A percentile compares a stretch with the other conserved stretches of the same genome.
These are phyloP conservation scores for Bombus sylvicola DNA, from an alignment of 1,140 invertebrate genomes.

Conservation along the genomic window DNA sequence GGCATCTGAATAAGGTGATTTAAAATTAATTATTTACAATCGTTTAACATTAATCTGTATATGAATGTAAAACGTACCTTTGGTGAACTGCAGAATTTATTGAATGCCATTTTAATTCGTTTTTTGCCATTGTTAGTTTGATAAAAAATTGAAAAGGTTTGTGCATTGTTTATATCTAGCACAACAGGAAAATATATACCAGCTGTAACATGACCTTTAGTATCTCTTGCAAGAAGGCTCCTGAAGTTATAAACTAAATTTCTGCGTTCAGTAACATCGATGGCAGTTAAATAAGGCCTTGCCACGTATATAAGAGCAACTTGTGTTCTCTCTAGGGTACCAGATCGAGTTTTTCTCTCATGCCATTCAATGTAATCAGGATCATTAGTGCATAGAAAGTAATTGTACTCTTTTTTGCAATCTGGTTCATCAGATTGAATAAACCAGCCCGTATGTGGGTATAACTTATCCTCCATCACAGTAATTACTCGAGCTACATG, in stretches of 20 bases:
- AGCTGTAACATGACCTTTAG: slow-evolving; percentile 90
- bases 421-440: slow-evolving; percentile 89
- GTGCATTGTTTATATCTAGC: slow-evolving; percentile 84
- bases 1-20: slow-evolving; percentile 69
- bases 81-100: slow-evolving; percentile 85
- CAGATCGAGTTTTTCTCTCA: slow-evolving; percentile 87
- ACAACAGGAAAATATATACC: slow-evolving; percentile 92
- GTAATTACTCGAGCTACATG: slow-evolving; percentile 93
- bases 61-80: slow-evolving; percentile 81
- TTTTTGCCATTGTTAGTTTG: slow-evolving; percentile 87
- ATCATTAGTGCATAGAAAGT: slow-evolving; percentile 86
- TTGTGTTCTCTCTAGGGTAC: slow-evolving; percentile 80
- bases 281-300: slow-evolving; percentile 90
- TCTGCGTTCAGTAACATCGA: slow-evolving; percentile 93
- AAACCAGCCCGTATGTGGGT: slow-evolving; percentile 95
- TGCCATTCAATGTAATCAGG: slow-evolving; percentile 92
- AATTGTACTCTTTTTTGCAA: slow-evolving; percentile 92
- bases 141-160: slow-evolving; percentile 90
- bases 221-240: slow-evolving; percentile 90
- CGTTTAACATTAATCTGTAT: background rate
- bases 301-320: slow-evolving; percentile 89
- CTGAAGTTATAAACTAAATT: slow-evolving; percentile 95
- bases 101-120: slow-evolving; percentile 88
- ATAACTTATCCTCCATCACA: slow-evolving; percentile 92
- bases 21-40: background rate